Evolutionary conservation across 2,113 vertebrate species (phyloP), one percentile per base, ranked within the genome.

Genomic region (Apistogramma diplotaenia): DNA sequence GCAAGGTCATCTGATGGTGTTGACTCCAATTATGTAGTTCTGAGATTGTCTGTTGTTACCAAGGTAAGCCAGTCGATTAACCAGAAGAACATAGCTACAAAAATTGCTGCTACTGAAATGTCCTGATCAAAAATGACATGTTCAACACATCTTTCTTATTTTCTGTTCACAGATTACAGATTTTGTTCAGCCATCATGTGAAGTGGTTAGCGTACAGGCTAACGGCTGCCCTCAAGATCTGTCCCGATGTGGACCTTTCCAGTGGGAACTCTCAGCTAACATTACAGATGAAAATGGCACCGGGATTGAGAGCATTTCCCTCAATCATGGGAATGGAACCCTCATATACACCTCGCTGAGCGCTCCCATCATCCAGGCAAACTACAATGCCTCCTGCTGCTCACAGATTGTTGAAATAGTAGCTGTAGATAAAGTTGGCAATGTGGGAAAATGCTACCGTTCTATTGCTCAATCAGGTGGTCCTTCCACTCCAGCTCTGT

Each of bases 351-450:
- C 35, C 5, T 4, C 57, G 1, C 62, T 86, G 46, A 75, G 5
- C 10, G 33, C 5, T 12, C 49, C 74, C 0, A 2, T 81, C 2
- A 9, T 93, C 11, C 21, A 77, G 21, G 91, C 84, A 4, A 27
- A 54, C 18, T 95, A 93, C 83, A 91, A 49, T 2, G 86, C 92
- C 23, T 93, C 94, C 46, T 96, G 94, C 85, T 95, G 95, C 74
- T 93, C 94, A 0, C 89, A 91, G 43, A 83, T 84, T n/a, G 87
- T 94, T 3, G 89, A 92, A 59, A 23, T 96, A 16, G 19, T 89
- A 6, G 89, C 91, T 29, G 85, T 94, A 4, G 94, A 95, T 87
- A 84, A 92, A 59, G 82, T 87, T 29, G 93, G 94, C 33, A 95
- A 96, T 19, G 93, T 93, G 43, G 94, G 93, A n/a, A 93, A 51